Percentiles rank a stretch among this genome's conserved stretches.
Conservation (phyloP, 2,888 invertebrate genomes). For the Eupithecia exiguata region DNA sequence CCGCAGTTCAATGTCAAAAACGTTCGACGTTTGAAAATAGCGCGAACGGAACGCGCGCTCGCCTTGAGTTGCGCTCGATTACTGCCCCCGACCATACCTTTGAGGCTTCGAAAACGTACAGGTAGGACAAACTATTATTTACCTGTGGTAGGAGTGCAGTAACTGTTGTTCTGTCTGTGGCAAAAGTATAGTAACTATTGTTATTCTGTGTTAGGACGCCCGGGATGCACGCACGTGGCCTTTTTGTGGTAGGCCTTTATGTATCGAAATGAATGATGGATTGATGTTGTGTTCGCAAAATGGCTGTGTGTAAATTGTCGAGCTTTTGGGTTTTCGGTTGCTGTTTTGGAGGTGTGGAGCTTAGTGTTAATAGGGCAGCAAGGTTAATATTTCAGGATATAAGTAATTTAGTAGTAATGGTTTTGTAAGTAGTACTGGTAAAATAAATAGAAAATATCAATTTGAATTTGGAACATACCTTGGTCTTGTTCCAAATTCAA, state of each 20-base stretch:
- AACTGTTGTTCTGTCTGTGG: slow-evolving; percentile 2
- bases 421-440: too few relatives aligned
- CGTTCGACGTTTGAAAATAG: slow-evolving; percentile 28
- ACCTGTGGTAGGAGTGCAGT: slow-evolving; percentile 5
- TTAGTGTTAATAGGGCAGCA: background rate
- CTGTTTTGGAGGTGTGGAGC: background rate
- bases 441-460: too few relatives aligned
- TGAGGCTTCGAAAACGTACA: slow-evolving; percentile 65
- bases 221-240: slow-evolving; percentile 45
- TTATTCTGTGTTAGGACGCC: slow-evolving; percentile 49
- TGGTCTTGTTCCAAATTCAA: too few relatives aligned
- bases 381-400: background rate
- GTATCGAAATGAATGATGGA: slow-evolving; percentile 28
- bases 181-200: background rate
- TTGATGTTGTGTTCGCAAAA: slow-evolving; percentile 23
- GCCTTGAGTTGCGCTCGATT: slow-evolving; percentile 65
- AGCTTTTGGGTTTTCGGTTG: background rate
- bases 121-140: slow-evolving; percentile 48
- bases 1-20: slow-evolving; percentile 30
- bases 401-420: too few relatives aligned
- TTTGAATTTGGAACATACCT: too few relatives aligned
- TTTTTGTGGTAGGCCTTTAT: slow-evolving; percentile 34
- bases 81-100: slow-evolving; percentile 70
- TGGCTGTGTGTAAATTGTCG: slow-evolving; percentile 13
- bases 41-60: slow-evolving; percentile 61